Base-by-base conservation (phyloP, 92 coral and sea anemone species). In the Isaurus tuberculatus region DNA sequence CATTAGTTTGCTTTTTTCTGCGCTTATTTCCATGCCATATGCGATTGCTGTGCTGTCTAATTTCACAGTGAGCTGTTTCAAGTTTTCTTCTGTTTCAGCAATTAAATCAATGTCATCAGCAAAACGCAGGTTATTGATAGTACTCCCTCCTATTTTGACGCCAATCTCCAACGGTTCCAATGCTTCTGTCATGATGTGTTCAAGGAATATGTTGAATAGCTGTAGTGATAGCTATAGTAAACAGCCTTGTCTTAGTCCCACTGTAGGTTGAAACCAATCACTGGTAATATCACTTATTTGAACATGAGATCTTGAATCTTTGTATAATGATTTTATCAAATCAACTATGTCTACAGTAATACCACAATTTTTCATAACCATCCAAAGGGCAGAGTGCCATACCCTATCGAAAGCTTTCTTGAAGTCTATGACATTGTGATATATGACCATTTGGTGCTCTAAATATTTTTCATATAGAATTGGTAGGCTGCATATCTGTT, bases 31-130 rank as follows among this genome's bases (percentile, higher is more conserved):
- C 70, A 65, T 65, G 32, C 70, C 42, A 67, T 67, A 67, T 34
- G 43, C 44, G 8, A 5, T 20, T 67, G 72, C 17, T 2, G 40
- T 67, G 8, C 1, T 0, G 29, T 15, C 40, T 0, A 67, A 22
- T 30, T 44, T 14, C 22, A 29, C 15, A 15, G 44, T 67, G 44
- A 67, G 44, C 29, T 67, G 44, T 31, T 29, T 43, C n/a, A 67
- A 6, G 1, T 67, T 44, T 29, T 67, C 43, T 14, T 11, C 23
- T 7, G 28, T 57, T 11, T 31, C 44, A 13, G 49, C 86, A 15
- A 32, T 67, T 44, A 82, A n/a, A 65, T 70, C 86, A 46, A 69
- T 82, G 48, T 82, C 86, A 69, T 82, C 34, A 0, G 79, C 79
- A 48, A 82, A 82, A 20, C 68, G 77, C 23, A 82, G 63, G 33